Evolutionary conservation across 1,140 invertebrate species (phyloP).

Genomic region (Plectrocnemia conspersa): DNA sequence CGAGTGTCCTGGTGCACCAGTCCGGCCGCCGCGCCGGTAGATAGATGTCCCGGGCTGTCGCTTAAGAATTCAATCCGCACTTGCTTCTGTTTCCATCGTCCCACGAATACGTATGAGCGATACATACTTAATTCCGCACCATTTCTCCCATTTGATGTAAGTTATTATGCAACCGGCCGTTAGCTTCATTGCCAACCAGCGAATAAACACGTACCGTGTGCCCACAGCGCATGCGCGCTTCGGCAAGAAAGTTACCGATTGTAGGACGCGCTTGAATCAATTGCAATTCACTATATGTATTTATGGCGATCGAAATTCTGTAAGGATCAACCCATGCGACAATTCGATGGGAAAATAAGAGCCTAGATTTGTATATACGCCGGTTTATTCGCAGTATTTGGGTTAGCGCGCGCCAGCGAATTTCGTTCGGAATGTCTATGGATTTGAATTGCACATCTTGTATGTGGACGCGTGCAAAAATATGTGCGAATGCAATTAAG

Average conservation of each 20-base stretch:
- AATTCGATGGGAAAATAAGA: slow-evolving; percentile 24
- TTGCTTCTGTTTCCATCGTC: slow-evolving; percentile 14
- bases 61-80: slow-evolving; percentile 3
- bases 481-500: no score
- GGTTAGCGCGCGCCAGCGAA: slow-evolving; percentile 18
- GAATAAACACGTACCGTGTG: no score
- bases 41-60: slow-evolving; percentile 1
- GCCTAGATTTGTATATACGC: slow-evolving; percentile 12
- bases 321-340: slow-evolving; percentile 9
- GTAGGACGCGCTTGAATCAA: background rate
- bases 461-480: no score
- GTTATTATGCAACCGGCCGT: slow-evolving; percentile 31
- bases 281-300: slow-evolving; percentile 16
- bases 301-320: slow-evolving; percentile 24
- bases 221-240: background rate
- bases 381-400: slow-evolving; percentile 29
- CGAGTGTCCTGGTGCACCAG: no score
- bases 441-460: no score
- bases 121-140: slow-evolving; percentile 19
- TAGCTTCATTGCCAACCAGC: slow-evolving; percentile 21
- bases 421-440: background rate
- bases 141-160: slow-evolving; percentile 26
- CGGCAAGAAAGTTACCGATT: background rate
- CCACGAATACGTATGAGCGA: slow-evolving; percentile 2
- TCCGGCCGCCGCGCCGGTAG: no score